Conservation (phyloP, 2,888 invertebrate genomes). For the Agrilus mali region DNA sequence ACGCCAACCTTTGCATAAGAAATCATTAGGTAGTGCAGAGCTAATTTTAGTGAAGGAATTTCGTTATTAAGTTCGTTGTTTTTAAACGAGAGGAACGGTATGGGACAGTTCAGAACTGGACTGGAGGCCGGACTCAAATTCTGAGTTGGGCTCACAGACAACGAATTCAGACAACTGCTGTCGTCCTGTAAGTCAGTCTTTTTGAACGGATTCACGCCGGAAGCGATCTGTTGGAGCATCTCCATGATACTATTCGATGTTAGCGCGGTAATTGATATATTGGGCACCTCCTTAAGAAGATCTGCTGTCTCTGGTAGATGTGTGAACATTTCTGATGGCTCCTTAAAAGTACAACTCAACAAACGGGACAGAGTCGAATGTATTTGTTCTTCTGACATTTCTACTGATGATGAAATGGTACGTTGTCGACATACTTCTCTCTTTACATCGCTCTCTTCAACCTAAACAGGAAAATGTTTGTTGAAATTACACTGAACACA, state of each 20-base stretch:
- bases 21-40: slow-evolving; percentile 41
- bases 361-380: slow-evolving; percentile 53
- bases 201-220: slow-evolving; percentile 30
- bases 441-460: slow-evolving; percentile 43
- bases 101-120: slow-evolving; percentile 24
- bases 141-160: slow-evolving; percentile 33
- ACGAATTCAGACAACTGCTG: slow-evolving; percentile 27
- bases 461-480: slow-evolving; percentile 16
- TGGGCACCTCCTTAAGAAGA: slow-evolving; percentile 36
- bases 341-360: slow-evolving; percentile 57
- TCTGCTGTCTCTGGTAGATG: slow-evolving; percentile 37
- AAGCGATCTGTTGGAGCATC: slow-evolving; percentile 32
- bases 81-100: slow-evolving; percentile 24
- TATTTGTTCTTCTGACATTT: slow-evolving; percentile 53
- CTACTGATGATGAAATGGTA: slow-evolving; percentile 35
- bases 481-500: too few species aligned
- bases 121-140: slow-evolving; percentile 30
- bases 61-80: slow-evolving; percentile 10
- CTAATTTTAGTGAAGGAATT: slow-evolving; percentile 19
- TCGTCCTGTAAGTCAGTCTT: slow-evolving; percentile 23
- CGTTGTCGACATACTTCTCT: slow-evolving; percentile 32
- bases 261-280: slow-evolving; percentile 34
- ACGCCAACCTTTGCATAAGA: slow-evolving; percentile 58
- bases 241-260: slow-evolving; percentile 44
- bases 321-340: slow-evolving; percentile 32